Base-by-base conservation (phyloP, 1,140 invertebrate genomes). In the Polypedilum pembai region DNA sequence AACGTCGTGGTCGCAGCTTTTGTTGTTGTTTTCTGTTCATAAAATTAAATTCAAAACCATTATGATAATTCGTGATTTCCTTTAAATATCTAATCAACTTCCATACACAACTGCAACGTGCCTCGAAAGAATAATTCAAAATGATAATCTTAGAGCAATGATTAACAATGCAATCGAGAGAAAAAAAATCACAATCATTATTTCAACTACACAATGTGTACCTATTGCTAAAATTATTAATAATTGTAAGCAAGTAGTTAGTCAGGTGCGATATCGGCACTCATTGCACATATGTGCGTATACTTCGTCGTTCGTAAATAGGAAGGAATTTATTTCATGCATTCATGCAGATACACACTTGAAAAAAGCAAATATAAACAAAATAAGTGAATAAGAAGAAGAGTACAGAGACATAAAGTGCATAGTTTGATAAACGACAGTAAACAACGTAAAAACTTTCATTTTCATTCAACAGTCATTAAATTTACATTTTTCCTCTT, bases 381-480 rank as follows among this genome's bases (percentile, higher is more conserved):
- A 56, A 12, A 15, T 56, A 12, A 56, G 45, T 12, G 45, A 56
- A 56, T 12, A 56, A 56, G 45, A 56, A 45, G 41, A 7, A 56
- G n/a, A 56, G n/a, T 56, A 12, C 45, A 15, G 45, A 10, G 45
- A 56, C 45, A 56, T 56, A 56, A 8, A n/a, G 12, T 56, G n/a
- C 45, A 56, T 56, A 56, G 45, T 8, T 56, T 56, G 45, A 56
- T 56, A 56, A 56, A 56, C 45, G 45, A 56, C 10, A n/a, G 45
- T n/a, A 56, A 33, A 33, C 24, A 33, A 33, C 24, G 5, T 33
- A 8, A 15, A 56, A 18, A 69, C 65, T 69, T 69, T 69, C 65
- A 69, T 69, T 69, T 69, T 69, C 65, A 21, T 69, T 69, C 65
- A 69, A 5, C 20, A 69, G 24, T 21, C 65, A 69, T 69, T 69